These are phyloP conservation scores for Anagrus nilaparvatae DNA, from an alignment of 1,140 invertebrate species.

Conservation along the genomic window DNA sequence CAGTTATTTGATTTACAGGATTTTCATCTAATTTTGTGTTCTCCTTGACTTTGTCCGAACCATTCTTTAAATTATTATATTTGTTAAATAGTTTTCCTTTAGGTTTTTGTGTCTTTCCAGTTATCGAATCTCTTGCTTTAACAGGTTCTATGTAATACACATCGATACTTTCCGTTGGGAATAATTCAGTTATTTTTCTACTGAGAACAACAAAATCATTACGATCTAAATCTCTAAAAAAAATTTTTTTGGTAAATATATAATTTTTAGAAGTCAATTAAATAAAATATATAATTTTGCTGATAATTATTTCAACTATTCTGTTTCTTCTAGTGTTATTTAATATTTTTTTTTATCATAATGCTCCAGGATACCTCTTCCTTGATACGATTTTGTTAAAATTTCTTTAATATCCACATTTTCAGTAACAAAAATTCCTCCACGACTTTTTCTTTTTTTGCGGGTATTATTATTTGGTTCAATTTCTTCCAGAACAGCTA, in stretches of 20 bases:
- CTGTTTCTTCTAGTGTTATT: neutral
- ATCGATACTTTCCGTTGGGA: neutral
- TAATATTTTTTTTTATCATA: neutral
- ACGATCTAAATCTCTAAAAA: no score
- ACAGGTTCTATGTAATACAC: constrained; percentile 5
- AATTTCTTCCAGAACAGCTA: no score
- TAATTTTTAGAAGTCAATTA: no score
- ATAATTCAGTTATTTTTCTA: constrained; percentile 5
- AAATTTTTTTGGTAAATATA: no score
- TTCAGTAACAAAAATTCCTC: neutral
- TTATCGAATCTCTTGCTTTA: neutral
- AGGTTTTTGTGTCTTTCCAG: no score
- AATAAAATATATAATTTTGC: no score
- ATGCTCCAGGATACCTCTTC: no score
- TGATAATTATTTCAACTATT: neutral
- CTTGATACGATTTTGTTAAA: neutral
- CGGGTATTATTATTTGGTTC: no score
- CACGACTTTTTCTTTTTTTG: neutral
- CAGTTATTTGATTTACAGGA: neutral
- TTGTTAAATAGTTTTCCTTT: constrained; percentile 10
- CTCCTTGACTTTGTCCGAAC: neutral
- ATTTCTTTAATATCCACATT: neutral
- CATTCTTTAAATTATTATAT: constrained; percentile 8
- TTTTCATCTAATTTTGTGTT: neutral
- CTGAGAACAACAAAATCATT: neutral